These are phyloP conservation scores for Morus bassanus DNA, from an alignment of 2,797 vertebrate genomes.

Conservation along the genomic window DNA sequence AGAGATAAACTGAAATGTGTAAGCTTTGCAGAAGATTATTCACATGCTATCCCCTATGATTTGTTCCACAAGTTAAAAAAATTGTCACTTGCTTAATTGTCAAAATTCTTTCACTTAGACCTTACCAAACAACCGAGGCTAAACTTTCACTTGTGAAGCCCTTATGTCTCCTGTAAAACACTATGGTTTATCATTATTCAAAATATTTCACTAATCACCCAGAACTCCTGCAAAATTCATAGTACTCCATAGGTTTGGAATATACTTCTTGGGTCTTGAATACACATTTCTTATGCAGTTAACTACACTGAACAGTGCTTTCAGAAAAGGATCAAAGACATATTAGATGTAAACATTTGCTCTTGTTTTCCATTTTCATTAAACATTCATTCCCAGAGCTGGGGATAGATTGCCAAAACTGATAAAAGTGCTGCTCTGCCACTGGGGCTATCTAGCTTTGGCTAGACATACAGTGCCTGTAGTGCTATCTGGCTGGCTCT, in stretches of 20 bases:
- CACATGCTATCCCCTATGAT: not conserved
- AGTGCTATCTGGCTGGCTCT: not conserved
- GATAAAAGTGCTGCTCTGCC: not conserved
- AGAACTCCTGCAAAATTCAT: not conserved
- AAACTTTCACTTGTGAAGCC: not conserved
- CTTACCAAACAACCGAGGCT: not conserved
- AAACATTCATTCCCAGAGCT: fast-evolving
- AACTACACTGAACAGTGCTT: not conserved
- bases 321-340: not conserved
- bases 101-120: not conserved
- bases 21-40: not conserved
- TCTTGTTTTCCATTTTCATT: not conserved
- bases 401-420: not conserved
- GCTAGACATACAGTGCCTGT: not conserved
- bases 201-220: not conserved
- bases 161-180: not conserved
- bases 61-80: not conserved
- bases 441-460: not conserved
- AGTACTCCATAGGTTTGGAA: not conserved
- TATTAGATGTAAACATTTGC: not conserved
- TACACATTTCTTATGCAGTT: not conserved
- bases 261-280: not conserved
- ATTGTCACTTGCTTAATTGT: not conserved
- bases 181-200: not conserved
- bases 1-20: not conserved